A percentile compares a stretch with the other conserved stretches of the same genome.
These are phyloP conservation scores for Myotis lucifugus DNA, from an alignment of 2,113 vertebrate species.

Conservation along the genomic window DNA sequence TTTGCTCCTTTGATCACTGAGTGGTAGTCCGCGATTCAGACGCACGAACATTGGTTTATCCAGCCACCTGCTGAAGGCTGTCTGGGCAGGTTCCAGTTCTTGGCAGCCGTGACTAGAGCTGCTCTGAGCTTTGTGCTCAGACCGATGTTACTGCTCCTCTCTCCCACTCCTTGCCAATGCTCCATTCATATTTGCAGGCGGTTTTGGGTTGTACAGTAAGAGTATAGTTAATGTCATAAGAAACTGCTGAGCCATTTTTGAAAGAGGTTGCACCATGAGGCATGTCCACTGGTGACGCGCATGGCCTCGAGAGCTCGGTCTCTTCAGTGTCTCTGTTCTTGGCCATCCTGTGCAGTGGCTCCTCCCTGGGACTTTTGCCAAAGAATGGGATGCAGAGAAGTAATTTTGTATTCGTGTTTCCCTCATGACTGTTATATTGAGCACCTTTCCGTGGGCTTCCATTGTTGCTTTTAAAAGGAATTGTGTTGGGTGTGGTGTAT, in stretches of 20 bases:
- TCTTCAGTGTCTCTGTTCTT: neutral
- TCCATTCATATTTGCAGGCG: neutral
- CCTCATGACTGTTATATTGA: rapidly evolving
- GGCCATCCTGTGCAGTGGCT: neutral
- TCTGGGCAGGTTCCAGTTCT: neutral
- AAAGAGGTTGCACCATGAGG: neutral
- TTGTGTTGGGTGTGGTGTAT: neutral
- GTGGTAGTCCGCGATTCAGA: neutral
- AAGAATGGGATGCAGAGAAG: no score
- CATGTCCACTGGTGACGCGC: rapidly evolving
- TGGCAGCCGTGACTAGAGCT: rapidly evolving
- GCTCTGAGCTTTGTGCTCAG: rapidly evolving
- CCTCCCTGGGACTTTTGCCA: neutral
- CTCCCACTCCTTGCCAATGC: rapidly evolving
- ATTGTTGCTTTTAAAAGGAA: no score
- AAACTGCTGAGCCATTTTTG: neutral
- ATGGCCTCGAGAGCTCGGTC: rapidly evolving
- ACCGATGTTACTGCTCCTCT: neutral
- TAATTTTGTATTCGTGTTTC: no score
- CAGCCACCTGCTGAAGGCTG: rapidly evolving
- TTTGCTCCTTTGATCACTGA: rapidly evolving
- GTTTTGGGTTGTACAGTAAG: neutral
- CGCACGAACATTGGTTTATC: rapidly evolving
- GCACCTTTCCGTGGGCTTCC: neutral
- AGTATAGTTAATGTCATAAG: no score